Conservation (phyloP, 2,113 vertebrate species). For the Perognathus longimembris region DNA sequence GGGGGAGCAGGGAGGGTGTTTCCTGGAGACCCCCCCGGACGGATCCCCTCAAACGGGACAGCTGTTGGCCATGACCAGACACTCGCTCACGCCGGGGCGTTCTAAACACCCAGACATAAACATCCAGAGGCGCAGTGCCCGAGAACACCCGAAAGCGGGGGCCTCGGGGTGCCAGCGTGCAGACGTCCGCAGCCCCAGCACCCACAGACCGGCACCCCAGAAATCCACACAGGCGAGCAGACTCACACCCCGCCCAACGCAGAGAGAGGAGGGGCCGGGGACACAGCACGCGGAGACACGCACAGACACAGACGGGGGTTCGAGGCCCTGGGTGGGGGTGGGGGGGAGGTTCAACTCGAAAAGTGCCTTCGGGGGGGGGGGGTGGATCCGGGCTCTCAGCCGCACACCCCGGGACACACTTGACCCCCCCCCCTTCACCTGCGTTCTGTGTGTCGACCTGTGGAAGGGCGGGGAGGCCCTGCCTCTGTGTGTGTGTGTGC, state of each 20-base stretch:
- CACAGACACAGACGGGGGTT: neutral
- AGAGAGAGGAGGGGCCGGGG: accelerated
- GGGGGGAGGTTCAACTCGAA: neutral
- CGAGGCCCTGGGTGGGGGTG: neutral
- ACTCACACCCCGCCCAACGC: neutral
- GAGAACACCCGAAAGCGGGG: neutral
- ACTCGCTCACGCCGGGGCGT: neutral
- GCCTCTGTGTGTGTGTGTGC: too few relatives aligned
- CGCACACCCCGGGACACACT: too few relatives aligned
- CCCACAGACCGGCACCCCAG: neutral
- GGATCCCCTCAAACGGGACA: neutral
- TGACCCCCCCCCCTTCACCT: too few relatives aligned
- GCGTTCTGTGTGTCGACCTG: too few relatives aligned
- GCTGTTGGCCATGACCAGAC: slow-evolving; percentile 9
- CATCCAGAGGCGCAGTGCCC: neutral
- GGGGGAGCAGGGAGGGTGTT: neutral
- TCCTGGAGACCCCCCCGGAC: neutral
- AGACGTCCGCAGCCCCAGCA: too few relatives aligned
- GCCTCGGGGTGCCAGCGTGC: too few relatives aligned
- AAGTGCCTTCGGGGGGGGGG: too few relatives aligned
- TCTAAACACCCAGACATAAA: neutral
- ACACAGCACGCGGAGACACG: neutral
- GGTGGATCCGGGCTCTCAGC: neutral
- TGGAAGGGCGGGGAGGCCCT: too few relatives aligned
- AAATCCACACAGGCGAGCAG: neutral